Percentiles rank a stretch among this genome's conserved stretches.
These are phyloP conservation scores for Chaenocephalus aceratus DNA, from an alignment of 2,113 vertebrate genomes.

Conservation along the genomic window DNA sequence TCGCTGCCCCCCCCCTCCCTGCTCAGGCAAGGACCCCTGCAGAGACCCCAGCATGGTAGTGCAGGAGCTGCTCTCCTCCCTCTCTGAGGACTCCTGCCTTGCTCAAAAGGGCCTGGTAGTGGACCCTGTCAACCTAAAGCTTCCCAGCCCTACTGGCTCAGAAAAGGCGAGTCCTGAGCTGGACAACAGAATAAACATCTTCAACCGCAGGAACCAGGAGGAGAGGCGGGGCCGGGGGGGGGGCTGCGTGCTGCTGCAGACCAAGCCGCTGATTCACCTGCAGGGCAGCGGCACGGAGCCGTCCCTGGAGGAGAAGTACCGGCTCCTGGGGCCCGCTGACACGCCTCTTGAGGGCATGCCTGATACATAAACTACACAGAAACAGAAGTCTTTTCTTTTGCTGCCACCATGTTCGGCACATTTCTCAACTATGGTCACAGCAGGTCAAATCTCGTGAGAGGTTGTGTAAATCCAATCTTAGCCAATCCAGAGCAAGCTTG, in stretches of 20 bases:
- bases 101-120: slow-evolving; percentile 85
- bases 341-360: slow-evolving; percentile 73
- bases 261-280: slow-evolving; percentile 87
- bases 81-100: slow-evolving; percentile 87
- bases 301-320: slow-evolving; percentile 85
- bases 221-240: slow-evolving; percentile 68
- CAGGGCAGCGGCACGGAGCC: slow-evolving; percentile 75
- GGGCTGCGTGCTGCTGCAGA: slow-evolving; percentile 82
- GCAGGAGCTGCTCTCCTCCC: slow-evolving; percentile 90
- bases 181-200: slow-evolving; percentile 85
- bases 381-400: slow-evolving; percentile 48
- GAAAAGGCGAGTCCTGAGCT: slow-evolving; percentile 85
- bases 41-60: slow-evolving; percentile 75
- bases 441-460: slow-evolving; percentile 38
- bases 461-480: slow-evolving; percentile 51
- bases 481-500: slow-evolving; percentile 48
- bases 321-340: slow-evolving; percentile 81
- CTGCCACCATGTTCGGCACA: slow-evolving; percentile 51
- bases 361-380: slow-evolving; percentile 73
- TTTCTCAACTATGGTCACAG: slow-evolving; percentile 48
- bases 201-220: slow-evolving; percentile 89
- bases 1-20: slow-evolving; percentile 57
- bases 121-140: slow-evolving; percentile 87
- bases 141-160: slow-evolving; percentile 82
- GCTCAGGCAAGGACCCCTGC: slow-evolving; percentile 52